Evolutionary conservation across 2,888 invertebrate species (phyloP), one percentile per base, ranked within the genome.

Genomic region (Napeogenes inachia): DNA sequence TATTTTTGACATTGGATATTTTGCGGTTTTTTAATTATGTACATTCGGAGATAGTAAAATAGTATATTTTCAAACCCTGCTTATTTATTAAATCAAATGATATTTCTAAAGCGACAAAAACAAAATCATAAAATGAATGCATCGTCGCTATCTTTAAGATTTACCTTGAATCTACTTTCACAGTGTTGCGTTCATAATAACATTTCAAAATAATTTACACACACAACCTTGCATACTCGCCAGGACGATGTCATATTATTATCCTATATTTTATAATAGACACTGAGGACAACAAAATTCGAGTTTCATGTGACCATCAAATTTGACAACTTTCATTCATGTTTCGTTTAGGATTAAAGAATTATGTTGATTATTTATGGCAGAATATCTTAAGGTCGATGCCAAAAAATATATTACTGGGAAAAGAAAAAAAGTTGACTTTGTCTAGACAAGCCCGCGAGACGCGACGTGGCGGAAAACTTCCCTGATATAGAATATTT

Each of bases 401-500:
- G 89, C 88, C 89, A 89, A 88, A 86, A 84, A 79, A 76, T 81
- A 80, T 86, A 85, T 84, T 88, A 87, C 87, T 80, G 81, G 83
- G 87, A 86, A 87, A 70, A 84, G 85, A 81, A 82, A 83, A 80
- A 84, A 82, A 50, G 73, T 74, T 72, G 78, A 74, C 75, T 74
- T 79, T 77, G 87, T 89, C 89, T 88, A 89, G 89, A 88, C 87
- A 79, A 76, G 65, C 73, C 76, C 75, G 72, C 78, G 84, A 86
- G 87, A 87, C 84, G 74, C 72, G 80, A 78, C 74, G 78, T 81
- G 84, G 81, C 81, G 77, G 73, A 76, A 57, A 59, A 64, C 59
- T 54, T 57, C 60, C 21, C 58, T 54, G 50, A 60, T 46, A 42
- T 12, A 38, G 12, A 38, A 54, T 54, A 50, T 54, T 54, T 59